Evolutionary conservation across 2,113 vertebrate species (phyloP).

Genomic region (Petroica traversi): DNA sequence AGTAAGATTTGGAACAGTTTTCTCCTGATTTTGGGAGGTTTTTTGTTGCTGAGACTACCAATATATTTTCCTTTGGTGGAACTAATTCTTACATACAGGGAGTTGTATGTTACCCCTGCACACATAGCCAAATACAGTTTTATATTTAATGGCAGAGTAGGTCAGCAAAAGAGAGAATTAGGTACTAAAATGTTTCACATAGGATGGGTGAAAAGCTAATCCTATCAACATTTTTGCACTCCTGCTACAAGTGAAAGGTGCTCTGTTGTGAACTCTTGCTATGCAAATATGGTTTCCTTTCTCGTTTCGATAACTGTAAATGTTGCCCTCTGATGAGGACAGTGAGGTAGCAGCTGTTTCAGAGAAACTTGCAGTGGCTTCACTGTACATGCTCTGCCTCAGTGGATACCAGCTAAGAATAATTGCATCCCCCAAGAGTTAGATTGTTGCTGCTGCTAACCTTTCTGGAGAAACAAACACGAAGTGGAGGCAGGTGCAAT

Average conservation of each 20-base stretch:
- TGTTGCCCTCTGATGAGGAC: background rate
- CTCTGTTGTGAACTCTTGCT: fast-evolving
- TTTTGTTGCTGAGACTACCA: background rate
- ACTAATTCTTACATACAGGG: fast-evolving
- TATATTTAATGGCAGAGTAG: background rate
- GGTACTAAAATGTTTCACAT: background rate
- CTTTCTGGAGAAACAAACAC: background rate
- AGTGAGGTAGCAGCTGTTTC: background rate
- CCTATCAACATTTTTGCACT: background rate
- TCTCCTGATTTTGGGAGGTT: fast-evolving
- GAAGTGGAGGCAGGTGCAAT: background rate
- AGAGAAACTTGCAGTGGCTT: background rate
- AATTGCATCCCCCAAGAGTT: background rate
- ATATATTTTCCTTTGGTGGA: background rate
- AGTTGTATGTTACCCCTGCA: background rate
- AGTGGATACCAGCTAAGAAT: background rate
- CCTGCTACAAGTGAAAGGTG: background rate
- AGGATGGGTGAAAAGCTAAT: background rate
- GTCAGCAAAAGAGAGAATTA: fast-evolving
- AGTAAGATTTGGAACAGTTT: background rate
- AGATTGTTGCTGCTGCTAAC: background rate
- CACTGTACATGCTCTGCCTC: background rate
- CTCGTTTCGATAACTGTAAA: fast-evolving
- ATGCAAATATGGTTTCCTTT: background rate
- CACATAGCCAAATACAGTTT: background rate